phyloP scores from a whole-genome alignment of 2,888 invertebrate species.

The Sisyra terminalis region DNA sequence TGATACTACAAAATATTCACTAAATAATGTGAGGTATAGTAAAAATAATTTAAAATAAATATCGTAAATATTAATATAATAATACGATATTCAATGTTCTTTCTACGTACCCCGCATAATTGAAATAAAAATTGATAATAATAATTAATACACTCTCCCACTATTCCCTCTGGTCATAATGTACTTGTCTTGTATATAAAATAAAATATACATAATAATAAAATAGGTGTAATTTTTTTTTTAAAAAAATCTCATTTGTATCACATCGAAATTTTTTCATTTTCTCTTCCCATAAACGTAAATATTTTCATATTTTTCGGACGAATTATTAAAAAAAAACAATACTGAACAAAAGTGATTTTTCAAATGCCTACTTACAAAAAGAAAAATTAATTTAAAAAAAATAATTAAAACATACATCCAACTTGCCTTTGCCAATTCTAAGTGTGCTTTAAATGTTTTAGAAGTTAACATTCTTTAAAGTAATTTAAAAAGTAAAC shows the following conservation, averaged over 20 bases:
- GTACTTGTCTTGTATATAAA: no score
- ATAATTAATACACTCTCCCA: no score
- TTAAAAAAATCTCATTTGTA: no score
- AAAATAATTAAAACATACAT: conserved; percentile 2
- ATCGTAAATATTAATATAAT: not conserved
- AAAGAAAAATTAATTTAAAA: not conserved
- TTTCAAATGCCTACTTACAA: conserved; percentile 4
- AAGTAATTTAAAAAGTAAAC: not conserved
- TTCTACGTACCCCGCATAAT: not conserved
- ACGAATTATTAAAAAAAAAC: no score
- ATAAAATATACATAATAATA: no score
- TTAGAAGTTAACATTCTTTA: conserved; percentile 6
- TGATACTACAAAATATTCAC: no score
- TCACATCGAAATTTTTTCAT: no score
- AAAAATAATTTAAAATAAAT: not conserved
- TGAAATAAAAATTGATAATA: no score
- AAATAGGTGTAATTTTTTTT: no score
- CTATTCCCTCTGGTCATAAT: no score
- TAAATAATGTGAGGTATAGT: not conserved
- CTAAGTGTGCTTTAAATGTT: conserved; percentile 10
- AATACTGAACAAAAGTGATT: conserved; percentile 1
- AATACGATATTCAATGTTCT: not conserved
- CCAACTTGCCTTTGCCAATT: conserved; percentile 8
- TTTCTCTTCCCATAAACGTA: no score
- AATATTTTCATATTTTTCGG: no score